phyloP scores from a whole-genome alignment of 2,888 invertebrate species.

The Acanthosepion esculentum region DNA sequence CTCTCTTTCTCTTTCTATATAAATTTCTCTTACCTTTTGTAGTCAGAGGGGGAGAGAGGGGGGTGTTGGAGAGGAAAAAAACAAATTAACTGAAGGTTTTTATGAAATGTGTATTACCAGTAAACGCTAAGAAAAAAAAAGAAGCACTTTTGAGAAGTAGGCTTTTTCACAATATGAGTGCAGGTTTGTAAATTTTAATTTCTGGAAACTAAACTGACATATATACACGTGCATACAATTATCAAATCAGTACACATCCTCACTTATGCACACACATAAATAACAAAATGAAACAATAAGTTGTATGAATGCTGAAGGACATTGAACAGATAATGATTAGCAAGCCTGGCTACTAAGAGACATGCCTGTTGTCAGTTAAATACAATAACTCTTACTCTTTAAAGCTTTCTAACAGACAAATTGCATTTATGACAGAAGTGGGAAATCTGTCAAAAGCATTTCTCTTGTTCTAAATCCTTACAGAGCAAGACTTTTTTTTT shows the following conservation, averaged over 20 bases:
- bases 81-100: background rate
- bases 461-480: background rate
- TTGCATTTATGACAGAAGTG: background rate
- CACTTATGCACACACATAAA: background rate
- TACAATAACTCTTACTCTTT: background rate
- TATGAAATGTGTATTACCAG: background rate
- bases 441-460: no score
- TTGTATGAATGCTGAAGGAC: background rate
- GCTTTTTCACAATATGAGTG: background rate
- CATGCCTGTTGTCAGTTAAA: background rate
- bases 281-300: background rate
- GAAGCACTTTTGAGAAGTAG: background rate
- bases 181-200: background rate
- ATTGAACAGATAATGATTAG: background rate
- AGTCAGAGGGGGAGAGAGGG: background rate
- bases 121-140: background rate
- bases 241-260: background rate
- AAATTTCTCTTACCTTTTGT: background rate
- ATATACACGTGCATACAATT: background rate
- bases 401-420: background rate
- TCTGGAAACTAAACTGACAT: background rate
- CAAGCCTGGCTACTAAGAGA: background rate
- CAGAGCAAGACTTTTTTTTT: background rate
- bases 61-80: background rate
- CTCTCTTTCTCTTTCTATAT: background rate